These are phyloP conservation scores for Schizothorax lantsangensis DNA, from an alignment of 2,797 vertebrate genomes.

Conservation along the genomic window DNA sequence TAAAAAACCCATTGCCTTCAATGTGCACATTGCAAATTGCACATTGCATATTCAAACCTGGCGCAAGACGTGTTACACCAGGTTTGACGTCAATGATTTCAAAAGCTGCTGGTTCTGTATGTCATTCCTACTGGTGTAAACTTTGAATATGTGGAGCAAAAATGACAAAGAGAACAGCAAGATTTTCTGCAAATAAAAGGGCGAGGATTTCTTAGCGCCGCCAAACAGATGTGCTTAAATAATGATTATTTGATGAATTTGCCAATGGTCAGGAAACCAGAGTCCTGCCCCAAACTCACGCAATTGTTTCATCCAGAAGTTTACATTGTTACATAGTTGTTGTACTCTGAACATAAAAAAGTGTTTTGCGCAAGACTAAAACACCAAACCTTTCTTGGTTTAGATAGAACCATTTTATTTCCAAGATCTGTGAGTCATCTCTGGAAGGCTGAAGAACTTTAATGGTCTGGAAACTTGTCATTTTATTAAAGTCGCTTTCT, in stretches of 20 bases:
- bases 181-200: neutral
- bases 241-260: neutral
- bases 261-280: neutral
- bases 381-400: conserved; percentile 19
- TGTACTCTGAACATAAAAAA: neutral
- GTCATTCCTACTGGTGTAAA: neutral
- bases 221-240: neutral
- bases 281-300: neutral
- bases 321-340: neutral
- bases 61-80: neutral
- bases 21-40: too few species aligned
- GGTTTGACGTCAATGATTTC: neutral
- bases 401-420: conserved; percentile 5
- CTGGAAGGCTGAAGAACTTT: conserved; percentile 4
- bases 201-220: neutral
- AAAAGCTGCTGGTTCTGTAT: neutral
- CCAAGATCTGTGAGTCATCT: conserved; percentile 35
- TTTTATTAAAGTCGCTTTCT: conserved; percentile 22
- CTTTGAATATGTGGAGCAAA: neutral
- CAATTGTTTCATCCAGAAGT: neutral
- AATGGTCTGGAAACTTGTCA: conserved; percentile 34
- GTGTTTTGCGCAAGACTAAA: neutral
- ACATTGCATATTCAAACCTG: neutral
- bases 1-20: neutral
- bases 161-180: neutral